Base-by-base conservation (phyloP, 2,888 invertebrate species). In the Hyposoter didymator region DNA sequence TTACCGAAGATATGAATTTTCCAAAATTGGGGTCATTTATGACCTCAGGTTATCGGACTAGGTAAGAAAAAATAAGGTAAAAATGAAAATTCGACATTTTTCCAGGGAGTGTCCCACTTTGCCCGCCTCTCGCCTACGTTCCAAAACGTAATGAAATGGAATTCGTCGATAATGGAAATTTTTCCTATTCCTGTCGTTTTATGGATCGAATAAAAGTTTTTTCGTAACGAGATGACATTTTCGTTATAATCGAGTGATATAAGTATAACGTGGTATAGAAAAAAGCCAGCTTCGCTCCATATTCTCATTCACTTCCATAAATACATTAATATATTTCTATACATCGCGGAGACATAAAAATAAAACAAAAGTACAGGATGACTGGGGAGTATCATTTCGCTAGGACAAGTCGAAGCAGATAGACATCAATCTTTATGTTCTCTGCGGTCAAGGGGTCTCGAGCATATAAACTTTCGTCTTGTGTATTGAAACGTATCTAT, bases 391-490 rank as follows among this genome's bases (percentile, higher is more conserved):
- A 39, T 64, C 1, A 69, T 28, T 69, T 47, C 6, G 17, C 22
- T 69, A 1, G 22, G 28, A 19, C 7, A 10, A 47, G 47, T 32
- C 28, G 47, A 47, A 32, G 47, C 22, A 14, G 14, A 22, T 19
- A 14, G 28, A 49, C 69, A 67, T 67, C 22, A 45, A 45, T 22
- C 43, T 67, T 43, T 22, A 43, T 14, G 67, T 45, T 67, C 19
- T 67, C 45, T 12, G n/a, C n/a, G 43, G 5, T 67, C 45, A 43
- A 45, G 22, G 43, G 22, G 22, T 45, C 43, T 19, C 22, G 45
- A 67, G 45, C 67, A 67, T 67, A 67, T 67, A 67, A 45, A 67
- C 45, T 67, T 67, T 45, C 19, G 19, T 67, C 22, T 45, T 45
- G 14, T 67, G 67, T 67, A 14, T 43, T 22, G 45, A 22, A 14